These are phyloP conservation scores for Osmoderma eremita DNA, from an alignment of 2,888 invertebrate genomes.

Conservation along the genomic window DNA sequence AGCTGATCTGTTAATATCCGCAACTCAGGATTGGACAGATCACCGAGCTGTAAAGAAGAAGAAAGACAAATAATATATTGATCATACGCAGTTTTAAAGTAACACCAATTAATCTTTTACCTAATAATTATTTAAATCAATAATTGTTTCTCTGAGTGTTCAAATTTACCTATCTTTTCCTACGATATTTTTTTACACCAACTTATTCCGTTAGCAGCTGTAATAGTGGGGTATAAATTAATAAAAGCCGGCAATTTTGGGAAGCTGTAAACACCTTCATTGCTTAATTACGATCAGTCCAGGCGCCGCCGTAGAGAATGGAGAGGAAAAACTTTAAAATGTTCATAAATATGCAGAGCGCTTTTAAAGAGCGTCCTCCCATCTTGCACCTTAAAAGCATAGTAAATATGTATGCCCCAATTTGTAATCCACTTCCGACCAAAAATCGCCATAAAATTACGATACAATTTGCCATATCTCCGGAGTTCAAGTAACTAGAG, in stretches of 20 bases:
- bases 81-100: no score
- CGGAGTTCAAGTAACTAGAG: conserved; percentile 56
- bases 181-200: background rate
- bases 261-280: conserved; percentile 11
- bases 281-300: conserved; percentile 22
- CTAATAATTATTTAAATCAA: no score
- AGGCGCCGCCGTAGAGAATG: conserved; percentile 12
- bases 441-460: conserved; percentile 57
- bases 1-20: conserved; percentile 91
- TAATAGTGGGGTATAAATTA: conserved; percentile 12
- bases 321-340: conserved; percentile 28
- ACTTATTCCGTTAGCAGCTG: background rate
- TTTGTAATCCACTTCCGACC: conserved; percentile 53
- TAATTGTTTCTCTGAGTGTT: no score
- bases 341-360: conserved; percentile 52
- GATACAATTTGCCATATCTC: conserved; percentile 59
- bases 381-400: conserved; percentile 46
- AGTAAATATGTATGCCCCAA: conserved; percentile 52
- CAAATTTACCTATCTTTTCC: no score
- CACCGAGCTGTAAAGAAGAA: conserved; percentile 81
- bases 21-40: conserved; percentile 90
- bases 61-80: background rate
- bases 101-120: no score
- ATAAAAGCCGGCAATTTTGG: conserved; percentile 17
- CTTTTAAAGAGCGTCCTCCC: conserved; percentile 44